phyloP scores from a whole-genome alignment of 2,797 vertebrate genomes.

The Acomys russatus region DNA sequence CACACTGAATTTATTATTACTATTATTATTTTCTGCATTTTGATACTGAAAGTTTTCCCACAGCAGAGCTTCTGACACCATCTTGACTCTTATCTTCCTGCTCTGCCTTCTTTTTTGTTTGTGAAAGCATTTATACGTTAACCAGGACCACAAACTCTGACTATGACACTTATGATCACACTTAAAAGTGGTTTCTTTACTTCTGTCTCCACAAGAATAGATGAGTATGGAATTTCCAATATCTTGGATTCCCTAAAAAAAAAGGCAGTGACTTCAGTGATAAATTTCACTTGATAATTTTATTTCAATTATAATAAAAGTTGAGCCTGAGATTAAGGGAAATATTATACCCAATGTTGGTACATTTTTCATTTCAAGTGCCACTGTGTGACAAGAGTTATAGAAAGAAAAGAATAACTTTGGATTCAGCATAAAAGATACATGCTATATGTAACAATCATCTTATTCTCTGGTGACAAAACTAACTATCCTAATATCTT shows the following conservation, averaged over 20 bases:
- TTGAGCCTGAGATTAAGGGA: slow-evolving; percentile 39
- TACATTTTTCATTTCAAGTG: slow-evolving; percentile 16
- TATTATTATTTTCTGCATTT: background rate
- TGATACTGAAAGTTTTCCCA: background rate
- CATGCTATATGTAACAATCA: background rate
- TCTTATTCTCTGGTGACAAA: background rate
- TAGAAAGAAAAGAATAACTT: background rate
- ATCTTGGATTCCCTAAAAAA: background rate
- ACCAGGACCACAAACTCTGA: background rate
- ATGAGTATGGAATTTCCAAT: background rate
- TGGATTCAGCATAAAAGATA: background rate
- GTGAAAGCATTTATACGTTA: background rate
- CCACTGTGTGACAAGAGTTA: background rate
- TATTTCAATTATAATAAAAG: slow-evolving; percentile 26
- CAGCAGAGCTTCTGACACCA: background rate
- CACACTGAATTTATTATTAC: background rate
- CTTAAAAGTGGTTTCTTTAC: background rate
- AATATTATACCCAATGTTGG: background rate
- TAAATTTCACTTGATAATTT: background rate
- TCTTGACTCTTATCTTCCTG: background rate
- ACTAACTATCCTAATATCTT: background rate
- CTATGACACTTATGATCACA: background rate
- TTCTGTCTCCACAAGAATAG: background rate
- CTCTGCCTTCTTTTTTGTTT: background rate
- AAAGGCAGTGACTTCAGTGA: background rate